Base-by-base conservation (phyloP, 2,888 invertebrate species). In the Polyploca ridens region DNA sequence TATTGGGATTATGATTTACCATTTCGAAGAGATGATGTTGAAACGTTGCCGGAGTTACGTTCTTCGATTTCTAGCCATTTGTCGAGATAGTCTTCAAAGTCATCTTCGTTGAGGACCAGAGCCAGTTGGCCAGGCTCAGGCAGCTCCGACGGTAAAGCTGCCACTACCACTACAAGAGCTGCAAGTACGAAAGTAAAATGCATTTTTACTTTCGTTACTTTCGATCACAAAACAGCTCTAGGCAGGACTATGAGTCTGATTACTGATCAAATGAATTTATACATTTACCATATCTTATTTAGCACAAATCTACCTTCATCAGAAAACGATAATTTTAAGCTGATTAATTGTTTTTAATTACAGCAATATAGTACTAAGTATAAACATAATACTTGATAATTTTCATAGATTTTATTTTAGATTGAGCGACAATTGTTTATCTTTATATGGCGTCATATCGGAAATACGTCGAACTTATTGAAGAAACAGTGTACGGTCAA, bases 1-100 rank as follows among this genome's bases (percentile, higher is more conserved):
- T 58, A 62, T 14, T 46, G 10, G n/a, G 60, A 61, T 44, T 33
- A 58, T 44, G 63, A 64, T 66, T 80, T 89, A 91, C 91, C 91
- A 68, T 72, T 90, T 54, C 86, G 78, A 38, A 77, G 38, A 58
- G 66, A 66, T 57, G 71, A 35, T 63, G 67, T 70, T 14, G 86
- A 77, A 0, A 68, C 69, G 69, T 88, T 91, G 16, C 66, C 74
- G 74, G 74, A 79, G 64, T 82, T 87, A 2, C 69, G 66, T 69
- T 91, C 78, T 74, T 92, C 88, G 16, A 76, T 66, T 58, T 76
- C 88, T 11, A 94, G 82, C 91, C 91, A 94, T 7, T 73, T 70
- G 62, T 94, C 94, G 8, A 93, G 83, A 64, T 94, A 93, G 66
- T 93, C 93, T 70, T 94, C 94, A 66, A 93, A 94, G 11, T 91